Evolutionary conservation across 2,113 vertebrate genomes (phyloP), one percentile per base, ranked within the genome.

Genomic region (Melanotaenia duboulayi): DNA sequence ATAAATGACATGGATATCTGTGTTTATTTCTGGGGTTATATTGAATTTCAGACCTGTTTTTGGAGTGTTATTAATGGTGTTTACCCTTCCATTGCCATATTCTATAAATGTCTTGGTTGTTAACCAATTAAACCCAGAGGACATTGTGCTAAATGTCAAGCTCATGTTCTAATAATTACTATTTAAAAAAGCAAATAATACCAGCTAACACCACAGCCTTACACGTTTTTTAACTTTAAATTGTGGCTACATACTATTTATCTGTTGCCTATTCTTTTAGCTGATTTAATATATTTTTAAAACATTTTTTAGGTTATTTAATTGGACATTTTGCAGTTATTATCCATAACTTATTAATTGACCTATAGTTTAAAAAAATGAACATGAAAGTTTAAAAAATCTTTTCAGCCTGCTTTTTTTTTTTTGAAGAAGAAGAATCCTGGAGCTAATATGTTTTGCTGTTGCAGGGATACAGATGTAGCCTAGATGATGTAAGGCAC

Each of bases 401-500:
- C n/a, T n/a, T n/a, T n/a, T n/a, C n/a, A n/a, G n/a, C n/a, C n/a
- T n/a, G n/a, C n/a, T 3, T 42, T 35, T 17, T 10, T 25, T 19
- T 13, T 9, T 42, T 14, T 42, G n/a, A n/a, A n/a, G n/a, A n/a
- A n/a, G n/a, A 4, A 5, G 7, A 32, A 5, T 23, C 19, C 0
- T 48, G 17, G 7, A 60, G 44, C 28, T 70, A 28, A 65, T 52
- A 5, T 37, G 39, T 39, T 65, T 23, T 68, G 1, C 48, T 69
- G 42, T 0, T 63, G 13, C 56, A 83, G 91, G 86, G 67, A 71
- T 68, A 23, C 86, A 90, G 87, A 62, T 85, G 54, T 90, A 71
- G 82, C 79, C 84, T 68, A 85, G 84, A 94, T 96, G 91, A 94
- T 95, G 89, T 93, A 87, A 95, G 90, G 87, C 89, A 89, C 78